Conservation (phyloP, 2,888 invertebrate species). For the Stenchaetothrips biformis region DNA sequence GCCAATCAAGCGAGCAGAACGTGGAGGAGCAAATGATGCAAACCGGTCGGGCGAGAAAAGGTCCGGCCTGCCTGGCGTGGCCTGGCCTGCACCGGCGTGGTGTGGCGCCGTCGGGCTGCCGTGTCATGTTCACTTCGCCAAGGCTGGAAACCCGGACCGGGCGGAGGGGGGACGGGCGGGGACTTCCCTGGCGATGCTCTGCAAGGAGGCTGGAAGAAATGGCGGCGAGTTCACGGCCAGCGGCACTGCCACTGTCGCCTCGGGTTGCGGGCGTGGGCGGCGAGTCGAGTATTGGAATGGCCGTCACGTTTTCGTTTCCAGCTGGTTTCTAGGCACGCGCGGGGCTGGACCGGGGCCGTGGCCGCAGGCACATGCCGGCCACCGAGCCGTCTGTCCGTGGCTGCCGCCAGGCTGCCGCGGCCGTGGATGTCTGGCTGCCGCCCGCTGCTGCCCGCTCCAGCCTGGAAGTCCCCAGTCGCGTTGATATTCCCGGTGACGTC, state of each 20-base stretch:
- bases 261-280: no score
- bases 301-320: no score
- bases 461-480: slow-evolving; percentile 9
- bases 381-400: no score
- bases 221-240: not conserved
- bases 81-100: not conserved
- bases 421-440: no score
- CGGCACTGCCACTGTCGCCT: not conserved
- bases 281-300: no score
- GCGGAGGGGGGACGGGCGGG: no score
- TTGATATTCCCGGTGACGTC: slow-evolving; percentile 22
- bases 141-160: not conserved
- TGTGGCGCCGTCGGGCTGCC: not conserved
- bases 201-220: not conserved
- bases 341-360: no score
- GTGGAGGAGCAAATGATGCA: not conserved
- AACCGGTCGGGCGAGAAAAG: not conserved
- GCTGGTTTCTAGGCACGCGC: no score
- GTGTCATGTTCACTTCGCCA: not conserved
- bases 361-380: no score
- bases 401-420: no score
- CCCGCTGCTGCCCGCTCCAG: not conserved
- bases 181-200: not conserved
- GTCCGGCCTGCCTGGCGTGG: not conserved
- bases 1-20: not conserved